These are phyloP conservation scores for Dryadula phaetusa DNA, from an alignment of 2,888 invertebrate genomes.

Conservation along the genomic window DNA sequence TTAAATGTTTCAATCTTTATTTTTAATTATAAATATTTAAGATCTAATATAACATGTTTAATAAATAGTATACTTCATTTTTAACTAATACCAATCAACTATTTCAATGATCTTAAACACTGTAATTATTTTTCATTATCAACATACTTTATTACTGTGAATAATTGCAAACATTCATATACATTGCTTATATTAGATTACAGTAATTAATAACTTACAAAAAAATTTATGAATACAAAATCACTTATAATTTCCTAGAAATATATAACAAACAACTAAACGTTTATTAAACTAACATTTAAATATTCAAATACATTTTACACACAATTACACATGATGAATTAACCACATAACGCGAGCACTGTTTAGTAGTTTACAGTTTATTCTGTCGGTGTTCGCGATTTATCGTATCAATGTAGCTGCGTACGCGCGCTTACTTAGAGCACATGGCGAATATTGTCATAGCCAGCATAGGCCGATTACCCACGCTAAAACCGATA, in stretches of 20 bases:
- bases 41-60: too few relatives aligned
- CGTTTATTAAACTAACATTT: not conserved
- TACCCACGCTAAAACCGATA: conserved; percentile 53
- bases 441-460: conserved; percentile 74
- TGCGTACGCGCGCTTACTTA: conserved; percentile 48
- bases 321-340: conserved; percentile 32
- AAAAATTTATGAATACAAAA: not conserved
- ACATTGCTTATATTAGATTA: not conserved
- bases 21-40: too few relatives aligned
- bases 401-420: conserved; percentile 41
- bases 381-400: conserved; percentile 34
- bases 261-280: not conserved
- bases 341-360: conserved; percentile 28
- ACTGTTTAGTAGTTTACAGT: conserved; percentile 26
- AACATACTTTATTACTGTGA: not conserved
- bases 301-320: not conserved
- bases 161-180: not conserved
- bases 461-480: conserved; percentile 52
- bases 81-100: not conserved
- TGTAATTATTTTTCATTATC: not conserved
- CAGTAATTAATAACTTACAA: not conserved
- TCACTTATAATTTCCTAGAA: not conserved
- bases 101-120: not conserved
- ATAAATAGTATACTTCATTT: too few relatives aligned
- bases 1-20: too few relatives aligned